Conservation (phyloP, 2,113 vertebrate species). For the Istiophorus platypterus region DNA sequence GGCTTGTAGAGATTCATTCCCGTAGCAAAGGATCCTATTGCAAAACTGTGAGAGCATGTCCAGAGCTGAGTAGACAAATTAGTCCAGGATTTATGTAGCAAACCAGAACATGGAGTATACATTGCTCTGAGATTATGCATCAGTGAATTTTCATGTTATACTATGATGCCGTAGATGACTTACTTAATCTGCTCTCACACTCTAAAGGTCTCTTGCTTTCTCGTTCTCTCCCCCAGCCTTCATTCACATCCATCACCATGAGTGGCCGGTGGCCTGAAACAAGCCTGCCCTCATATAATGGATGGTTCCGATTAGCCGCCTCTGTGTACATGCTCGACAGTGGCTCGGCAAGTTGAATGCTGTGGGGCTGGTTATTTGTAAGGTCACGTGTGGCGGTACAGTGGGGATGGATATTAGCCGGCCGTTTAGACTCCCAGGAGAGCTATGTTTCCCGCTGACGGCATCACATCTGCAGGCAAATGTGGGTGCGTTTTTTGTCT, state of each 20-base stretch:
- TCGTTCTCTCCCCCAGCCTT: slow-evolving; percentile 42
- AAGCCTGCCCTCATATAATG: slow-evolving; percentile 69
- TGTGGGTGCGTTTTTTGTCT: slow-evolving; percentile 27
- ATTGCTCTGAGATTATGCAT: slow-evolving; percentile 57
- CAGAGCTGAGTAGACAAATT: slow-evolving; percentile 52
- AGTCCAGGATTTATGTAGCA: slow-evolving; percentile 53
- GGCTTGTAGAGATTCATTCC: slow-evolving; percentile 13
- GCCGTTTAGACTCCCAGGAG: slow-evolving; percentile 63
- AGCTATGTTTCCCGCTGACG: slow-evolving; percentile 69
- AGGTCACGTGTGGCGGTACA: slow-evolving; percentile 55
- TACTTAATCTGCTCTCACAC: slow-evolving; percentile 61
- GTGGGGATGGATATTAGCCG: slow-evolving; percentile 67
- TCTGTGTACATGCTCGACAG: slow-evolving; percentile 57
- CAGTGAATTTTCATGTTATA: slow-evolving; percentile 57
- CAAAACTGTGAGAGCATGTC: slow-evolving; percentile 22
- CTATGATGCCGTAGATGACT: slow-evolving; percentile 63
- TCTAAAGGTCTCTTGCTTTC: slow-evolving; percentile 54
- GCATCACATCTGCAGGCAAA: slow-evolving; percentile 71
- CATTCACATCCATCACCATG: slow-evolving; percentile 71
- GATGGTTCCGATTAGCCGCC: slow-evolving; percentile 73
- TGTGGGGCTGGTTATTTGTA: slow-evolving; percentile 66
- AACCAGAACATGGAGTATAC: slow-evolving; percentile 52
- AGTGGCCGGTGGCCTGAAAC: slow-evolving; percentile 74
- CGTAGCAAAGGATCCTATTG: slow-evolving; percentile 30
- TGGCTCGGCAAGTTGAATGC: slow-evolving; percentile 41